Conservation (phyloP, 2,113 vertebrate species). For the Ptychochromis oligacanthus region DNA sequence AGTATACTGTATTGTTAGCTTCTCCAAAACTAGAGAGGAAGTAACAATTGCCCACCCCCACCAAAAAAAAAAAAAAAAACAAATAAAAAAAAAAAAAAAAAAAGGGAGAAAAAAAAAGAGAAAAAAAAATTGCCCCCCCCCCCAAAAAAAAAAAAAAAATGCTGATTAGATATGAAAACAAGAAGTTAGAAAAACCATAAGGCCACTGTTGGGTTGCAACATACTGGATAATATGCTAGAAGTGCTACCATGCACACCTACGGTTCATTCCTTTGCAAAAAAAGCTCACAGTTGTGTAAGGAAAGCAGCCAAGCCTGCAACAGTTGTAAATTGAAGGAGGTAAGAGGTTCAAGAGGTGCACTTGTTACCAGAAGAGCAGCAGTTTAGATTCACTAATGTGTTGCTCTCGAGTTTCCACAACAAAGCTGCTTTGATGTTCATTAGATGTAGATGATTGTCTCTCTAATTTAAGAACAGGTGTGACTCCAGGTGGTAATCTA, state of each 20-base stretch:
- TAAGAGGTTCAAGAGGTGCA: not conserved
- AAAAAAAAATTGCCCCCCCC: too few relatives aligned
- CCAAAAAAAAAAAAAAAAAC: too few relatives aligned
- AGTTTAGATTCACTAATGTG: not conserved
- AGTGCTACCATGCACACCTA: not conserved
- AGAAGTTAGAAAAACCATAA: not conserved
- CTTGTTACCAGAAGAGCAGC: not conserved
- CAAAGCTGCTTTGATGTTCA: not conserved
- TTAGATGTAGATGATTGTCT: fast-evolving
- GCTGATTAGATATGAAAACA: not conserved
- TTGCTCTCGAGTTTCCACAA: fast-evolving
- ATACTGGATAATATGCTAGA: not conserved
- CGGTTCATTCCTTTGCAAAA: not conserved
- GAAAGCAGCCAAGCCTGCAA: not conserved
- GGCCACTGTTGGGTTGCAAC: not conserved
- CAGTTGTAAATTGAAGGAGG: not conserved
- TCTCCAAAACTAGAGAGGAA: not conserved
- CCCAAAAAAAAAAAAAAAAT: too few relatives aligned
- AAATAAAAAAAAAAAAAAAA: too few relatives aligned
- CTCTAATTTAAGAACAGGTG: not conserved
- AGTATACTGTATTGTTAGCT: not conserved
- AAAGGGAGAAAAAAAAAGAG: too few relatives aligned
- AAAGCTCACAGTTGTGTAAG: not conserved
- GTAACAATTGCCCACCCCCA: not conserved
- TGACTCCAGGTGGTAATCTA: not conserved